Evolutionary conservation across 23 tunicate species (phyloP), one percentile per base, ranked within the genome.

Genomic region (Ascidia mentula): DNA sequence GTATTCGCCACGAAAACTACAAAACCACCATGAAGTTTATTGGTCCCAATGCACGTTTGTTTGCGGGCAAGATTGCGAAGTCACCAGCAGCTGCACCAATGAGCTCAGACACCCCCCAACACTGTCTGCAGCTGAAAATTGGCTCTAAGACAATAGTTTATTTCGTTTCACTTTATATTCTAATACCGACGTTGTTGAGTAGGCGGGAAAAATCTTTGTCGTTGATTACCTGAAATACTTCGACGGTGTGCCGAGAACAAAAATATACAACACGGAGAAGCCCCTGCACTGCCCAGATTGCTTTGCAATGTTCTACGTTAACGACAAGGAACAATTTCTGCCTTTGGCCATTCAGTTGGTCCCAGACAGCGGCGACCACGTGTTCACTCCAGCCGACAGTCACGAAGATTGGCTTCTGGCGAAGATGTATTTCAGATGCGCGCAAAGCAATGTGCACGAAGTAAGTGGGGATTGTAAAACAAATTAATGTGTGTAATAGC

Each of bases 341-440:
- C 90, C 90, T 20, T 45, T 86, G 37, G 85, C 85, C 3, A 80
- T 86, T 40, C 90, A 86, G 45, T 42, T 86, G 75, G 80, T 32
- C 6, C 80, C 84, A 0, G 69, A 60, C 22, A 72, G 73, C 40
- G 36, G 59, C 0, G 85, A 86, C 20, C 40, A 84, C 26, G 34
- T 80, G 17, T 86, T 86, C 61, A 77, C 90, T 0, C 75, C 90
- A 9, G 17, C 28, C 36, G 85, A 80, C 61, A 46, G 59, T 40
- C 20, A 86, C 2, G 32, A 73, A 6, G 85, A 80, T 74, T 86
- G 90, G 90, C 69, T 86, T 28, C 80, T 86, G 65, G 90, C 90
- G 34, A 86, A 86, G 69, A 86, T 86, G 90, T 86, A 86, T 34
- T 80, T 79, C 34, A 34, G 77, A 37, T 80, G 75, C 18, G 69